These are phyloP conservation scores for Brachynemurus nebulosus DNA, from an alignment of 2,888 invertebrate species.

Conservation along the genomic window DNA sequence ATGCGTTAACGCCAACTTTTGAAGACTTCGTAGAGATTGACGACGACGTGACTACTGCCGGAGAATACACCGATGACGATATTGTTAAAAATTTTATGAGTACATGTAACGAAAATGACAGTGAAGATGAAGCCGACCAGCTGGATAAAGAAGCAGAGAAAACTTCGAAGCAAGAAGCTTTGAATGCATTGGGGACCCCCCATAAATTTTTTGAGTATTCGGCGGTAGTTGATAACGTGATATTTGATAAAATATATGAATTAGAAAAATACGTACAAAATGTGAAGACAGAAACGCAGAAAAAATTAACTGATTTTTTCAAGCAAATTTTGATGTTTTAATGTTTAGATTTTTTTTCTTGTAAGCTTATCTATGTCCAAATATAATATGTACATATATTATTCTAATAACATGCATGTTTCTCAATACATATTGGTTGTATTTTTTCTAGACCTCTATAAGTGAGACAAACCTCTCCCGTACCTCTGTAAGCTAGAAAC, in stretches of 20 bases:
- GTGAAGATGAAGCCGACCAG: constrained; percentile 12
- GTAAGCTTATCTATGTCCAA: neutral
- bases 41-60: constrained; percentile 14
- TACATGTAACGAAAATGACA: constrained; percentile 11
- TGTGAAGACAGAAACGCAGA: neutral
- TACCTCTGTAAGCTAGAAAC: constrained; percentile 4
- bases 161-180: constrained; percentile 12
- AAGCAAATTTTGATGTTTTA: no score
- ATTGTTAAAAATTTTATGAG: constrained; percentile 14
- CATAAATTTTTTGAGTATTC: constrained; percentile 14
- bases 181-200: constrained; percentile 13
- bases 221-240: constrained; percentile 12
- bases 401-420: neutral
- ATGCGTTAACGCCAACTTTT: constrained; percentile 11
- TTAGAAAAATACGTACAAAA: neutral
- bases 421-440: neutral
- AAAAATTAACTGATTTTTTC: neutral
- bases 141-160: no score
- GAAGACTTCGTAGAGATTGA: constrained; percentile 12
- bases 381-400: no score
- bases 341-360: neutral
- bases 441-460: neutral
- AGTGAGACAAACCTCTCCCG: neutral
- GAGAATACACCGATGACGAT: constrained; percentile 13
- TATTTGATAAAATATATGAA: constrained; percentile 16